Percentiles rank a stretch among this genome's conserved stretches.
Conservation (phyloP, 2,797 vertebrate species). For the Scleropages formosus region DNA sequence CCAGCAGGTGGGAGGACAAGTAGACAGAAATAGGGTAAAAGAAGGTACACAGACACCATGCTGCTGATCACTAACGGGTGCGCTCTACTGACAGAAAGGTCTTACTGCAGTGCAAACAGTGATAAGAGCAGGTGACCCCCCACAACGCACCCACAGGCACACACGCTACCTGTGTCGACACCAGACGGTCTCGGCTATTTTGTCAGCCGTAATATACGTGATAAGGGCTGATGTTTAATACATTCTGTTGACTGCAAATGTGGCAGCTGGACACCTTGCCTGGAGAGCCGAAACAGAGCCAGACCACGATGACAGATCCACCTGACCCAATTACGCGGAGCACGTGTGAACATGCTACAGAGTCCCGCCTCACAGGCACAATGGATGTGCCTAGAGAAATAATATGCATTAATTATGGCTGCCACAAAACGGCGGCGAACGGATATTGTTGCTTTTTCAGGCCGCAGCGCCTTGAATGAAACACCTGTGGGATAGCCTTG, state of each 20-base stretch:
- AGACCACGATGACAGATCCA: background rate
- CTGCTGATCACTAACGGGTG: background rate
- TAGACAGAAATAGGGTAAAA: background rate
- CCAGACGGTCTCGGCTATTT: background rate
- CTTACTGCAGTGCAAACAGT: background rate
- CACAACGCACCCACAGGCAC: background rate
- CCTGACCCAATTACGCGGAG: background rate
- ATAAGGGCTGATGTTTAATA: conserved; percentile 5
- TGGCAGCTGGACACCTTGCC: background rate
- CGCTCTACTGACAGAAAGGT: background rate
- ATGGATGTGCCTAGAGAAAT: background rate
- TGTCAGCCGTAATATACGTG: background rate
- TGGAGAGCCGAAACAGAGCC: background rate
- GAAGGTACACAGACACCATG: background rate
- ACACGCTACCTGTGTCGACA: conserved; percentile 13
- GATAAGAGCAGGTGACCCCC: conserved; percentile 24
- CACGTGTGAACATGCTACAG: background rate
- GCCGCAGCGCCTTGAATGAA: background rate
- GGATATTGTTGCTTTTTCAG: background rate
- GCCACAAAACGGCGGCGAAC: background rate
- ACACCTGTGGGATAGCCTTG: conserved; percentile 16
- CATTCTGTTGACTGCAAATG: conserved; percentile 14
- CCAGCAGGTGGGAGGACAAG: conserved; percentile 18
- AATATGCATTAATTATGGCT: background rate
- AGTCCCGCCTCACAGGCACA: background rate